Base-by-base conservation (phyloP, 2,888 invertebrate genomes). In the Gasteruption jaculator region DNA sequence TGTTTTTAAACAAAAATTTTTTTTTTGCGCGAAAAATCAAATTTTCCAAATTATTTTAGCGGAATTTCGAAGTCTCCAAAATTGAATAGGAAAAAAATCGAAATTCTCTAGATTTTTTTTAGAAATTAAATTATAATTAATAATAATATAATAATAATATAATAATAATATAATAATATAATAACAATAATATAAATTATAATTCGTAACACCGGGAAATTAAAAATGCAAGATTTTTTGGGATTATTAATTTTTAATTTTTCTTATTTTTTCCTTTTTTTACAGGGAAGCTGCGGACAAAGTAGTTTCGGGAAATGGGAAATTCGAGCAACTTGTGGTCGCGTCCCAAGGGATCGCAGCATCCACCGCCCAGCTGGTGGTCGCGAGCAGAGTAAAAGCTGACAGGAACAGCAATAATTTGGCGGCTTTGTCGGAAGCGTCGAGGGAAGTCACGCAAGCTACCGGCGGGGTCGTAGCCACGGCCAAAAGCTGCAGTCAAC, bases 331-430 rank as follows among this genome's bases (percentile, higher is more conserved):
- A 64, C 79, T 99, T 45, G 88, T 95, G 45, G 97, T 94, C 1
- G 96, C 95, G 5, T 94, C 97, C 15, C 95, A 97, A 73, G 92
- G 92, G 71, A 93, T 95, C 45, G 91, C 92, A 40, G 96, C 91
- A 46, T 91, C 87, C 54, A 97, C 97, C 2, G 95, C 96, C 33
- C 97, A 97, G 73, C 77, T 99, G 43, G 97, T 97, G 37, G 94
- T 97, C 0, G 93, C 97, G 10, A 94, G 94, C 50, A 82, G 91
- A 41, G 97, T 99, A 5, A 93, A 97, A 73, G 95, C 99, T 1
- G 86, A 90, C 57, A 80, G 88, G 52, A 81, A 83, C 46, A 89
- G 93, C 59, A 74, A 75, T 52, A 86, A 88, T 61, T 76, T 99
- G 48, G 72, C 79, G n/a, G 82, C 85, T 25, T 77, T 99, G 45